phyloP scores from a whole-genome alignment of 30 jellyfish, hydroid and myxozoan species.

The Cassiopea xamachana region DNA sequence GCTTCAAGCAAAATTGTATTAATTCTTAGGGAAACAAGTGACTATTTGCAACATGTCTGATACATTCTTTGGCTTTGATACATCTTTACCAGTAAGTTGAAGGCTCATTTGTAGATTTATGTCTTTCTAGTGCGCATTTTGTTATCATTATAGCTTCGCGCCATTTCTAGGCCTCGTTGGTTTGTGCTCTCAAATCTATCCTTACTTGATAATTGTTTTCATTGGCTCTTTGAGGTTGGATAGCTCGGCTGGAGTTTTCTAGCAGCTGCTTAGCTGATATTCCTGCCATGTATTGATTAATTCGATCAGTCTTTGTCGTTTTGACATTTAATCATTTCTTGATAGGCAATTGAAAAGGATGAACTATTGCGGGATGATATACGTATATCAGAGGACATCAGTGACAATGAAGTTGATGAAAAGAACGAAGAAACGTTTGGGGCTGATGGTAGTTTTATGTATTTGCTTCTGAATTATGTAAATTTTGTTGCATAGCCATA shows the following conservation, averaged over 20 bases:
- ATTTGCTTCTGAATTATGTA: too few relatives aligned
- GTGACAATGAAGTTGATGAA: conserved; percentile 3
- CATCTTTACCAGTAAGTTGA: conserved; percentile 43
- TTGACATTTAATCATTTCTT: not conserved
- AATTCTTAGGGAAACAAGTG: not conserved
- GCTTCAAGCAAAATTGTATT: not conserved
- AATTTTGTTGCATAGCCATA: too few relatives aligned
- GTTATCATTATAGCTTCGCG: not conserved
- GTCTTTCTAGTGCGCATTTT: not conserved
- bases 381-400: not conserved
- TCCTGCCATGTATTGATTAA: not conserved
- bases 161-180: not conserved
- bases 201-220: too few relatives aligned
- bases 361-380: not conserved
- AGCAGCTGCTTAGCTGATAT: too few relatives aligned
- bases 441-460: not conserved
- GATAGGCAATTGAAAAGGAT: conserved; percentile 25
- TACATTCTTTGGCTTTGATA: conserved; percentile 58
- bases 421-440: conserved; percentile 61
- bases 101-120: not conserved
- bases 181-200: too few relatives aligned
- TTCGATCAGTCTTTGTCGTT: too few relatives aligned
- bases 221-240: too few relatives aligned
- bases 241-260: too few relatives aligned
- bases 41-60: conserved; percentile 32